A percentile compares a stretch with the other conserved stretches of the same genome.
These are phyloP conservation scores for Scotopteryx bipunctaria DNA, from an alignment of 2,888 invertebrate species.

Conservation along the genomic window DNA sequence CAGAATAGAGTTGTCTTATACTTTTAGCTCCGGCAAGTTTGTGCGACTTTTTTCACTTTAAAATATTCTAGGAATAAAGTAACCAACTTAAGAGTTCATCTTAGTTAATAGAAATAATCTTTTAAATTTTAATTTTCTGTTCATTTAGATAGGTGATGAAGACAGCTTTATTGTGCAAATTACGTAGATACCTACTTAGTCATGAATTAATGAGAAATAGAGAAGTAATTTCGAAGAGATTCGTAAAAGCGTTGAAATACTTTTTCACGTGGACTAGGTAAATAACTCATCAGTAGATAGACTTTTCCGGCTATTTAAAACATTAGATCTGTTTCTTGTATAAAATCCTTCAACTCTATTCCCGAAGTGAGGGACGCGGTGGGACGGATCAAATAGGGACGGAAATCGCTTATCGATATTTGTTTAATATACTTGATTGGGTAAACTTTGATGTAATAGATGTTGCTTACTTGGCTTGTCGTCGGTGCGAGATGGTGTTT, in stretches of 20 bases:
- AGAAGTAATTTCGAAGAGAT: not conserved
- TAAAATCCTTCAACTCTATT: not conserved
- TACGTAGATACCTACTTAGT: too few relatives aligned
- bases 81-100: too few relatives aligned
- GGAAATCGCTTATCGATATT: constrained; percentile 32
- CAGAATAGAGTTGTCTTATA: not conserved
- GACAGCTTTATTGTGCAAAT: too few relatives aligned
- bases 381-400: constrained; percentile 47
- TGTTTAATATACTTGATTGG: constrained; percentile 27
- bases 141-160: too few relatives aligned
- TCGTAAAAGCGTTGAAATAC: not conserved
- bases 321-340: not conserved
- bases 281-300: too few relatives aligned
- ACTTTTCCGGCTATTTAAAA: not conserved
- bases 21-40: not conserved
- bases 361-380: constrained; percentile 43
- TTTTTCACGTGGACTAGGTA: not conserved
- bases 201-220: too few relatives aligned
- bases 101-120: too few relatives aligned
- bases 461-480: constrained; percentile 19
- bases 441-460: constrained; percentile 27
- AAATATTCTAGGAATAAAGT: too few relatives aligned
- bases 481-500: constrained; percentile 19
- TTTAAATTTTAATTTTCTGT: too few relatives aligned
- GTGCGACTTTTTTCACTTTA: not conserved